Conservation (phyloP, 2,113 vertebrate species). For the Lota lota region DNA sequence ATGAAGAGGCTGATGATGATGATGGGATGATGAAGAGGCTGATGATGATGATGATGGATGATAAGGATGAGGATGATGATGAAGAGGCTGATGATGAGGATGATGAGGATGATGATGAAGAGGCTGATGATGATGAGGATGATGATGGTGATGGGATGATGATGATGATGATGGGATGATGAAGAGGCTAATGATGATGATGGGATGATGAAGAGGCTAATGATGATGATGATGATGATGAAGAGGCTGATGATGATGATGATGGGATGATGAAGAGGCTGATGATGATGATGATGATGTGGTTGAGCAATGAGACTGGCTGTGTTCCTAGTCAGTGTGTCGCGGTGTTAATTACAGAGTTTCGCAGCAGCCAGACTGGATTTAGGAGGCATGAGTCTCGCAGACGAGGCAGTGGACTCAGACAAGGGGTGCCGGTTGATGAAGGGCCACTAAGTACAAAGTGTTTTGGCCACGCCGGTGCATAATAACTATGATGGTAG, state of each 20-base stretch:
- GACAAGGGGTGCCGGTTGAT: constrained; percentile 33
- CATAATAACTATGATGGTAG: constrained; percentile 32
- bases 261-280: constrained; percentile 67
- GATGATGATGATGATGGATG: too few species aligned
- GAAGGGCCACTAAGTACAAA: constrained; percentile 56
- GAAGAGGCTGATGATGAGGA: too few species aligned
- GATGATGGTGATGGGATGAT: constrained; percentile 13
- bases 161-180: too few species aligned
- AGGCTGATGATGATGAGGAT: too few species aligned
- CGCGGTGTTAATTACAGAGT: constrained; percentile 66
- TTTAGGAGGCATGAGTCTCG: constrained; percentile 54
- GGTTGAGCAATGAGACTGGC: constrained; percentile 68
- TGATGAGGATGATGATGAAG: neutral
- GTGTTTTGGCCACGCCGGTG: constrained; percentile 26
- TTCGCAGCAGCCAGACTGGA: constrained; percentile 59
- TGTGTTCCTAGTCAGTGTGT: constrained; percentile 66
- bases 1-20: too few species aligned
- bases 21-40: too few species aligned
- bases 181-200: too few species aligned
- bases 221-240: too few species aligned
- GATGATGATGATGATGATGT: constrained; percentile 58
- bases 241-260: constrained; percentile 26
- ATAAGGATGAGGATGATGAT: too few species aligned
- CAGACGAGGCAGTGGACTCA: constrained; percentile 26
- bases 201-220: too few species aligned